phyloP scores from a whole-genome alignment of 2,113 vertebrate species.

The Chaetodon trifascialis region DNA sequence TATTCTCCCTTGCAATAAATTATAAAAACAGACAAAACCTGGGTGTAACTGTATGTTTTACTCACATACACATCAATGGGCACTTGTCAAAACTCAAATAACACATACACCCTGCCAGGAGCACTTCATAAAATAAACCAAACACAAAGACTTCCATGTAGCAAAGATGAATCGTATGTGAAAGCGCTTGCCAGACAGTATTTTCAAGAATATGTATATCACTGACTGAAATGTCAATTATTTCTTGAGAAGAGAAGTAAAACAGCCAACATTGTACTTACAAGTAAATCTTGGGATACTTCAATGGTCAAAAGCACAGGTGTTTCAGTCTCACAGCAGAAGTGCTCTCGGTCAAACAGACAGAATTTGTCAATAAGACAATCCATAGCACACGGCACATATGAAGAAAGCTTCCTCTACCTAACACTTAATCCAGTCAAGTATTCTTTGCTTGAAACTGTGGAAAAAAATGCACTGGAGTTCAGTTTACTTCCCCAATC shows the following conservation, averaged over 20 bases:
- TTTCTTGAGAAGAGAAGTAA: constrained; percentile 23
- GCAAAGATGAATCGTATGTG: not conserved
- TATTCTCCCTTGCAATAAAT: not conserved
- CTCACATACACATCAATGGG: constrained; percentile 41
- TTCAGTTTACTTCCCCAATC: constrained; percentile 28
- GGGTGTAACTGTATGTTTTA: constrained; percentile 36
- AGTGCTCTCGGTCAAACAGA: constrained; percentile 44
- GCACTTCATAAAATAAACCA: constrained; percentile 40
- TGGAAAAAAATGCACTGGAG: constrained; percentile 6
- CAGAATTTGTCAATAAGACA: constrained; percentile 27
- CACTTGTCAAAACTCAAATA: constrained; percentile 47
- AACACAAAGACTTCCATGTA: constrained; percentile 13
- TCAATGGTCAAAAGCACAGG: constrained; percentile 39
- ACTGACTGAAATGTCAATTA: constrained; percentile 4
- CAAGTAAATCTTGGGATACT: constrained; percentile 13
- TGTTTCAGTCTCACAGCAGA: constrained; percentile 38
- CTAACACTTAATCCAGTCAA: constrained; percentile 41
- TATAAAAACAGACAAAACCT: constrained; percentile 25
- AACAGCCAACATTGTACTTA: constrained; percentile 21
- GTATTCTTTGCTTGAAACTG: constrained; percentile 31
- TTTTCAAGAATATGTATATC: constrained; percentile 18
- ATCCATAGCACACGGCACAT: constrained; percentile 59
- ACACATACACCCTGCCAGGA: constrained; percentile 21
- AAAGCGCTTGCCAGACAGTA: constrained; percentile 2
- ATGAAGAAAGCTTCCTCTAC: constrained; percentile 25